phyloP scores from a whole-genome alignment of 2,113 vertebrate genomes.

The Phylloscopus trochilus region DNA sequence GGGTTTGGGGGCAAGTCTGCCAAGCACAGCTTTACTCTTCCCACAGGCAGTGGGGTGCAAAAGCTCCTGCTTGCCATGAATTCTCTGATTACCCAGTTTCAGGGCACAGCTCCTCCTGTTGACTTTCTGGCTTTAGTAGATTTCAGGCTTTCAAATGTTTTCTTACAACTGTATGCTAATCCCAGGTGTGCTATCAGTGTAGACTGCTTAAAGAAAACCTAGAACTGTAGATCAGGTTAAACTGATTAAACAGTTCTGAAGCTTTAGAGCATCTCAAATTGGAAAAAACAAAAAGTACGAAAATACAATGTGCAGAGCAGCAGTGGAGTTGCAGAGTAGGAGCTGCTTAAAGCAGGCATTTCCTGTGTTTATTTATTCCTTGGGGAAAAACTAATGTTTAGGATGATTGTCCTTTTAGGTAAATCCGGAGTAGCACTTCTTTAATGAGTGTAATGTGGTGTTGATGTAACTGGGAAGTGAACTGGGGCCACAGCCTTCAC shows the following conservation, averaged over 20 bases:
- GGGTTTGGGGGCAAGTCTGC: background rate
- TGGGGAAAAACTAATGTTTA: background rate
- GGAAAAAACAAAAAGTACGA: background rate
- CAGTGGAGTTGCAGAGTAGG: background rate
- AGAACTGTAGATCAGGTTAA: background rate
- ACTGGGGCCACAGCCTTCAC: background rate
- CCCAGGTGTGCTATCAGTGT: background rate
- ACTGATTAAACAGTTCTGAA: constrained; percentile 21
- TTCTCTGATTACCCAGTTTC: background rate
- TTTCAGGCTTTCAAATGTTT: background rate
- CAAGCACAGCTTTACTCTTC: background rate
- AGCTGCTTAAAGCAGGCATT: background rate
- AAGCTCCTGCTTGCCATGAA: background rate
- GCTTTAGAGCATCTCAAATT: constrained; percentile 7
- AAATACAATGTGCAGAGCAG: background rate
- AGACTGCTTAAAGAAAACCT: background rate
- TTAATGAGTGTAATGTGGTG: background rate
- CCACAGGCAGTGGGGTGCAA: background rate
- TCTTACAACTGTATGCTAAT: background rate
- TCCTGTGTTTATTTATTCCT: constrained; percentile 3
- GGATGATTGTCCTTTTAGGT: constrained; percentile 15
- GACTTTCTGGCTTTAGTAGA: constrained; percentile 34
- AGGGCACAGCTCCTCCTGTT: background rate
- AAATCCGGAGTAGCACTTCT: constrained; percentile 21
- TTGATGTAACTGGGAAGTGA: background rate